phyloP scores from a whole-genome alignment of 2,888 invertebrate species.

The Schrankia costaestrigalis region DNA sequence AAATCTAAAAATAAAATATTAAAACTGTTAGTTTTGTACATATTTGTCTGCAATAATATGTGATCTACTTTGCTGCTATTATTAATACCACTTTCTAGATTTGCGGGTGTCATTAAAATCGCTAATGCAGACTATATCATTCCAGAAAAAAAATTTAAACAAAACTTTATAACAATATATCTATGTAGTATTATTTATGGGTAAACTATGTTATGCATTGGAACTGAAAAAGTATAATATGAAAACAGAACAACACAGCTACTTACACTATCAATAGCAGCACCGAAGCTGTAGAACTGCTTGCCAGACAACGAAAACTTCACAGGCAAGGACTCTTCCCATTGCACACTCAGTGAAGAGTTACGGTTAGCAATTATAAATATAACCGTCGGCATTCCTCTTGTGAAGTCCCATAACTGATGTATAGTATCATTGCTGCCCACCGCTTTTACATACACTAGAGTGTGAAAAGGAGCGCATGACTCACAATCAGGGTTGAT shows the following conservation, averaged over 20 bases:
- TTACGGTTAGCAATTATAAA: conserved; percentile 72
- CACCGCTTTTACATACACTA: conserved; percentile 78
- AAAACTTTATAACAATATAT: too few relatives aligned
- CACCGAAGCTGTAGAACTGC: conserved; percentile 80
- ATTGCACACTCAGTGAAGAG: conserved; percentile 70
- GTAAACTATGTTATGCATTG: not conserved
- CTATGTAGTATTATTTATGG: too few relatives aligned
- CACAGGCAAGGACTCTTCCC: conserved; percentile 56
- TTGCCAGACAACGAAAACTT: conserved; percentile 63
- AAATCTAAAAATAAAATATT: too few relatives aligned
- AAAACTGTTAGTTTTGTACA: too few relatives aligned
- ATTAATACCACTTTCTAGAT: too few relatives aligned
- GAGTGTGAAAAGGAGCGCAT: conserved; percentile 52
- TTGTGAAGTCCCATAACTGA: conserved; percentile 84
- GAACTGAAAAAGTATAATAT: not conserved
- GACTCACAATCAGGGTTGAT: conserved; percentile 59
- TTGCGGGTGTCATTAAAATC: too few relatives aligned
- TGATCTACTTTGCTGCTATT: too few relatives aligned
- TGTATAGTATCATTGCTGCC: conserved; percentile 82
- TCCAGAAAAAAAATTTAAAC: too few relatives aligned
- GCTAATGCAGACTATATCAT: too few relatives aligned
- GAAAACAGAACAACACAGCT: not conserved
- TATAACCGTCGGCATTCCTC: conserved; percentile 79
- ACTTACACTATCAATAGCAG: conserved; percentile 82
- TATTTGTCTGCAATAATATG: too few relatives aligned